Conservation (phyloP, 2,113 vertebrate species). For the Prunella himalayana region DNA sequence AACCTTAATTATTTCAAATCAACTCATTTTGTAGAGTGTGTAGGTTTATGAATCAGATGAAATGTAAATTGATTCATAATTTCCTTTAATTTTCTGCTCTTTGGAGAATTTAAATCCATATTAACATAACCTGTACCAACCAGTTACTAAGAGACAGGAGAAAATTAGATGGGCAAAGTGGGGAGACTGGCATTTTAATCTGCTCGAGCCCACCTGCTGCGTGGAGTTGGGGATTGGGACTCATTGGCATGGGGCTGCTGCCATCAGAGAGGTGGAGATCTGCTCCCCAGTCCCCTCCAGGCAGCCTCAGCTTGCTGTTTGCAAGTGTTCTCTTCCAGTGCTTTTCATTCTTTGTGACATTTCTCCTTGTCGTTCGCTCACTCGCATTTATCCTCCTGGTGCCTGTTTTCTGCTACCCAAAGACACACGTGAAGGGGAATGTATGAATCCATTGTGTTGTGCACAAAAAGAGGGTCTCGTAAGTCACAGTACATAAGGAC, state of each 20-base stretch:
- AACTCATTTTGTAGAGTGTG: slow-evolving; percentile 40
- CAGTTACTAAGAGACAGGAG: slow-evolving; percentile 37
- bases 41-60: slow-evolving; percentile 54
- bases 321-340: background rate
- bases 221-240: background rate
- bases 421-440: background rate
- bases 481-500: background rate
- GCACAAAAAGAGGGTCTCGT: background rate
- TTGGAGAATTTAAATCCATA: slow-evolving; percentile 44
- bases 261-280: background rate
- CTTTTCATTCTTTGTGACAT: background rate
- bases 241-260: background rate
- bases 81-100: slow-evolving; percentile 56
- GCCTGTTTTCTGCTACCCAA: background rate
- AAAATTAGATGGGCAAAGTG: background rate
- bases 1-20: slow-evolving; percentile 54
- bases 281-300: background rate
- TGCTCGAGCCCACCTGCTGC: background rate
- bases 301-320: background rate
- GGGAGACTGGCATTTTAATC: background rate
- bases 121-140: slow-evolving; percentile 30
- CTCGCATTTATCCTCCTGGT: background rate
- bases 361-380: background rate
- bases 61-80: slow-evolving; percentile 60
- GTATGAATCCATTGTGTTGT: background rate